Percentiles rank a stretch among this genome's conserved stretches.
Evolutionary conservation across 2,888 invertebrate genomes (phyloP).

Genomic region (Drosophila macrospina): DNA sequence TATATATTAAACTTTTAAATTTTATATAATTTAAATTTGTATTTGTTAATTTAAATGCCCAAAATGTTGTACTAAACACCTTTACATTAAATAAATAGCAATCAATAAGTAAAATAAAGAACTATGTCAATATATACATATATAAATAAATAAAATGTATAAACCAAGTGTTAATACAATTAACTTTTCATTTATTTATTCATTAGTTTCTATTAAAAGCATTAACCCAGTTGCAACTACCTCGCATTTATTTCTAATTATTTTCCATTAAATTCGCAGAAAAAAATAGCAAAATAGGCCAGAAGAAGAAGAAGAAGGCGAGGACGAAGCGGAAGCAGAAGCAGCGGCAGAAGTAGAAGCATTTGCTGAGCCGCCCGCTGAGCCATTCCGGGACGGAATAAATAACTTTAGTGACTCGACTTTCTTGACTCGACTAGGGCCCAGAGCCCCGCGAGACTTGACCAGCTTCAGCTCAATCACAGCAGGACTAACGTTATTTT

Average conservation of each 20-base stretch:
- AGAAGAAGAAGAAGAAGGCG: constrained; percentile 2
- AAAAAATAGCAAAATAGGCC: constrained; percentile 32
- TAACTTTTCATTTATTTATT: constrained; percentile 27
- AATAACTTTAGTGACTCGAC: constrained; percentile 58
- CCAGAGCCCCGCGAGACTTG: constrained; percentile 65
- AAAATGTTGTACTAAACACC: too few species aligned
- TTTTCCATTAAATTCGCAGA: constrained; percentile 74
- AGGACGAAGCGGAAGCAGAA: constrained; percentile 15
- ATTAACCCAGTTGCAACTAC: constrained; percentile 47
- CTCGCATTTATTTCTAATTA: constrained; percentile 71
- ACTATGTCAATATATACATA: too few species aligned
- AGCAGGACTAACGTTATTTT: constrained; percentile 74
- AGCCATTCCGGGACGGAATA: constrained; percentile 44
- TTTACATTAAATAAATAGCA: too few species aligned
- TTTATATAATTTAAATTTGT: background rate
- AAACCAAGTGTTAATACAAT: too few species aligned
- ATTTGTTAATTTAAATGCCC: too few species aligned
- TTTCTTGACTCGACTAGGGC: constrained; percentile 14
- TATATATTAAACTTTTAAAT: background rate
- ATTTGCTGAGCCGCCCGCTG: constrained; percentile 51
- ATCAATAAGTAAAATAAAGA: too few species aligned
- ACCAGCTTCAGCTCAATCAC: constrained; percentile 76
- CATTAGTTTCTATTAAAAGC: constrained; percentile 71
- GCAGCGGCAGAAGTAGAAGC: constrained; percentile 15
- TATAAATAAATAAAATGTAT: too few species aligned